Percentiles rank a stretch among this genome's conserved stretches.
These are phyloP conservation scores for Macrotus californicus DNA, from an alignment of 2,113 vertebrate species.

Conservation along the genomic window DNA sequence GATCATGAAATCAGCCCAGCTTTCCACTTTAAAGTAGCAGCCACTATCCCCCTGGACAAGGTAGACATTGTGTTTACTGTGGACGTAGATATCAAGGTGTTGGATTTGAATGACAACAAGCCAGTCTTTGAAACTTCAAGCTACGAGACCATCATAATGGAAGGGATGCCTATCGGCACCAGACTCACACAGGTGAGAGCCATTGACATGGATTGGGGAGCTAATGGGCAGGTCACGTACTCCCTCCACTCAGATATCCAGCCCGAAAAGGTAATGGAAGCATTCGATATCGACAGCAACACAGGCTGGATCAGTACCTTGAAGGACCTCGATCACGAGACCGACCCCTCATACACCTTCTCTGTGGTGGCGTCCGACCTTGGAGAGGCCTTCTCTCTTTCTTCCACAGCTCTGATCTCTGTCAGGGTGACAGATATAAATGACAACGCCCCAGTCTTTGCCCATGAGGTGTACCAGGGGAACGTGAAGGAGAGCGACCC, in stretches of 20 bases:
- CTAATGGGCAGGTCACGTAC: constrained; percentile 95
- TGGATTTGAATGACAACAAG: constrained; percentile 96
- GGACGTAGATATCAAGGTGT: constrained; percentile 90
- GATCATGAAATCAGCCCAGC: constrained; percentile 86
- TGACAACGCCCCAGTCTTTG: constrained; percentile 91
- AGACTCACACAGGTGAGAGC: constrained; percentile 92
- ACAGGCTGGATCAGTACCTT: constrained; percentile 95
- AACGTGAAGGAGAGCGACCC: constrained; percentile 92
- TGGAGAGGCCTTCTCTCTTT: constrained; percentile 89
- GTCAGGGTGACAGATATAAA: constrained; percentile 93
- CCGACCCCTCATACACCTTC: constrained; percentile 87
- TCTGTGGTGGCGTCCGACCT: constrained; percentile 93
- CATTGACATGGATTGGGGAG: constrained; percentile 87
- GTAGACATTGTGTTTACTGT: constrained; percentile 88
- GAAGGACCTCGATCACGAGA: constrained; percentile 93
- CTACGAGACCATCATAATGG: constrained; percentile 92
- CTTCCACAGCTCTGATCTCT: constrained; percentile 87
- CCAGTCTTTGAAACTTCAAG: constrained; percentile 88
- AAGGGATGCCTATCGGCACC: constrained; percentile 91
- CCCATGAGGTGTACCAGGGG: constrained; percentile 88
- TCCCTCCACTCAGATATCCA: constrained; percentile 84
- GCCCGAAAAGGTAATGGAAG: constrained; percentile 78
- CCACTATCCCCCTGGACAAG: constrained; percentile 85
- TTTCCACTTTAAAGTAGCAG: constrained; percentile 91
- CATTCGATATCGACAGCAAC: constrained; percentile 91